phyloP scores from a whole-genome alignment of 2,113 vertebrate species.

The Mastomys coucha region DNA sequence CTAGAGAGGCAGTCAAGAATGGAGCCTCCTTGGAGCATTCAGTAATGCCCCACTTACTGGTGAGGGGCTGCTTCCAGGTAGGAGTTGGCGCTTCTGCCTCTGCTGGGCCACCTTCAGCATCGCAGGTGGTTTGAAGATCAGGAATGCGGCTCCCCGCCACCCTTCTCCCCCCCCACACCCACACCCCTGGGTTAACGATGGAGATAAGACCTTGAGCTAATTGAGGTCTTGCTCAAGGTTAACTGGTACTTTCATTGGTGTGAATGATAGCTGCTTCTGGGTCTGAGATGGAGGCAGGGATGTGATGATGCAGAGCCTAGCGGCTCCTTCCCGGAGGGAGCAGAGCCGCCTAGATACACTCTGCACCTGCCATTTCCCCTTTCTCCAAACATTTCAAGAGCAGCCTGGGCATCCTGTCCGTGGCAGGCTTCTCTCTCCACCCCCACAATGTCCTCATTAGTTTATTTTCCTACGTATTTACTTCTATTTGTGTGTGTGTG shows the following conservation, averaged over 20 bases:
- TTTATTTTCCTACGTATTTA: not conserved
- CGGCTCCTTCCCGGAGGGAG: not conserved
- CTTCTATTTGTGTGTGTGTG: not conserved
- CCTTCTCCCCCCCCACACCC: no score
- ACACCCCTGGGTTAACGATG: slow-evolving; percentile 33
- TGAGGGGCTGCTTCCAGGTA: not conserved
- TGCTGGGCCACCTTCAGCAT: not conserved
- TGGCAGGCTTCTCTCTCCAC: not conserved
- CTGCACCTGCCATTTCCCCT: fast-evolving
- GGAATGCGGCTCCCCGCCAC: fast-evolving
- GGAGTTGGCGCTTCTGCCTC: not conserved
- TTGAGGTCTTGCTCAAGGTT: slow-evolving; percentile 54
- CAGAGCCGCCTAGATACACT: not conserved
- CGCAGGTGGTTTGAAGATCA: not conserved
- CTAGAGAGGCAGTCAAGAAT: not conserved
- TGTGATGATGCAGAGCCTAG: not conserved
- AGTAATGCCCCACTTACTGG: not conserved
- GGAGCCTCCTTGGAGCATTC: not conserved
- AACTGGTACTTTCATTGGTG: not conserved
- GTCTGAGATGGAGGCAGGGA: not conserved
- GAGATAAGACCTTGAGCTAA: slow-evolving; percentile 26
- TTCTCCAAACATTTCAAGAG: not conserved
- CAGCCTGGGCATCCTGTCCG: not conserved
- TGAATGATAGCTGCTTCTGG: not conserved
- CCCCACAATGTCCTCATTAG: not conserved